Evolutionary conservation across 2,113 vertebrate genomes (phyloP).

Genomic region (Artemisiospiza belli): DNA sequence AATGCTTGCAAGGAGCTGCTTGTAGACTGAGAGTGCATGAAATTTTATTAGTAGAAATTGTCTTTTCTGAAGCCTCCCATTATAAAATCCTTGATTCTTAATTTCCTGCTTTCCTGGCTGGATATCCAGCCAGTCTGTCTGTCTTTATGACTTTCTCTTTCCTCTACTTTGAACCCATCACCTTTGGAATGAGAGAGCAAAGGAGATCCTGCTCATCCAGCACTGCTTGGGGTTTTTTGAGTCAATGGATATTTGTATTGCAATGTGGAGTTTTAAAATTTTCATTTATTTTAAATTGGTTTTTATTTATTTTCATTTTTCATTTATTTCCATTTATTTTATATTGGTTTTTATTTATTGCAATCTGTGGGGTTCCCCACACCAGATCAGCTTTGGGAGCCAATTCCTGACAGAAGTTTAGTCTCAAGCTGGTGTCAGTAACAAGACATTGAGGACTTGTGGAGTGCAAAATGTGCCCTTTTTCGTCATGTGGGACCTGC

Average conservation of each 20-base stretch:
- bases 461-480: not conserved
- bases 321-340: not conserved
- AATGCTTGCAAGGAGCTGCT: not conserved
- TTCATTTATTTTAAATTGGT: not conserved
- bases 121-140: not conserved
- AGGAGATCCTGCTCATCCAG: not conserved
- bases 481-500: not conserved
- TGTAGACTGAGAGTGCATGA: not conserved
- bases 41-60: not conserved
- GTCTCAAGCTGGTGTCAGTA: not conserved
- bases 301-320: not conserved
- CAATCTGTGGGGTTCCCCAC: accelerated
- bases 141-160: not conserved
- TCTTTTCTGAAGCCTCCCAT: not conserved
- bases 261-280: not conserved
- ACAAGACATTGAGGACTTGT: not conserved
- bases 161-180: not conserved
- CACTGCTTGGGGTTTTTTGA: not conserved
- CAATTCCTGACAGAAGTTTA: not conserved
- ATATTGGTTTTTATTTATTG: not conserved
- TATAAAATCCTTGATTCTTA: not conserved
- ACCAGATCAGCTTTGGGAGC: not conserved
- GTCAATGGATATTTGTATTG: not conserved
- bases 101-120: not conserved
- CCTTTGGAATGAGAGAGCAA: not conserved